Base-by-base conservation (phyloP, 2,797 vertebrate species). In the Intellagama lesueurii region DNA sequence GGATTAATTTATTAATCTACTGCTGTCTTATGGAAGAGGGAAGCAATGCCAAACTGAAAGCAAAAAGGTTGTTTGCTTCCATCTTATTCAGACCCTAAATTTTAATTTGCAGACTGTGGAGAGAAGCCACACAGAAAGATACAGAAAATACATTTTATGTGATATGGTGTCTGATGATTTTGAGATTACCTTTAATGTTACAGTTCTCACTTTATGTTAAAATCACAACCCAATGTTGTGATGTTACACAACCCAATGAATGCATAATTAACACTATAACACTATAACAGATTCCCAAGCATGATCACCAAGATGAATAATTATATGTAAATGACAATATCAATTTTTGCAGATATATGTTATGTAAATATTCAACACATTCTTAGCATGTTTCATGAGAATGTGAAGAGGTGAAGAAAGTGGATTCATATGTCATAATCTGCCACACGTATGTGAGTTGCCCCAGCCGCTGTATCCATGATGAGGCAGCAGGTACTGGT, bases 1-100 rank as follows among this genome's bases (percentile, higher is more conserved):
- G 52, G 81, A 84, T 83, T 7, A 91, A 87, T 93, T 90, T 91
- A 83, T 92, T 91, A 69, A 83, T 0, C 30, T 91, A 0, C 87
- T 69, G 0, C 85, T 32, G 35, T 35, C 8, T 56, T 69, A 66
- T 87, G 40, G 85, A 83, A 47, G 8, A 83, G 56, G 72, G 28
- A 73, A 73, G 17, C 12, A 82, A 26, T 72, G 68, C 44, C 90
- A 87, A 93, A 88, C 24, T 92, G 60, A 32, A 93, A 89, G 52
- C 35, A 84, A 86, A 75, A 68, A 0, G 3, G 1, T 93, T 91
- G 1, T 88, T 91, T 47, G 44, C 17, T 93, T 4, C 1, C 2
- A 56, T 47, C 17, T 30, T 73, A 26, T 78, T 72, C 6, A 78
- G 87, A 1, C 1, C 19, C 32, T 52, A 56, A 1, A 35, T 68